Base-by-base conservation (phyloP, 2,113 vertebrate species). In the Orycteropus afer region DNA sequence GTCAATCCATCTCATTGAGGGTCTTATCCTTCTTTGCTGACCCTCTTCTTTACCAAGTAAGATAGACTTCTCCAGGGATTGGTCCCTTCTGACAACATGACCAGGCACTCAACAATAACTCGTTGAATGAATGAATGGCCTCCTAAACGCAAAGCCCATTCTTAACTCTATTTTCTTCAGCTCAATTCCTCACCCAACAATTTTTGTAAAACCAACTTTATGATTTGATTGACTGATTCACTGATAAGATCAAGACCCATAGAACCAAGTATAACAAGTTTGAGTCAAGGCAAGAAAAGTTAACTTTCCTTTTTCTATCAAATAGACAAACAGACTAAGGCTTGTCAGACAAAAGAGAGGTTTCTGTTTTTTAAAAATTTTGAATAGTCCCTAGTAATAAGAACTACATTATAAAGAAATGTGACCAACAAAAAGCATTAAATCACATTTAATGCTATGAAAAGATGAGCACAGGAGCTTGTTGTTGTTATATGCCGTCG, bases 401-500 rank as follows among this genome's bases (percentile, higher is more conserved):
- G 25, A 92, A 47, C 23, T 88, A 59, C 76, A 83, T 71, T 8
- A 67, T 77, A 95, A 73, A 88, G 61, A 59, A 86, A 87, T 40
- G n/a, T 80, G 80, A 94, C 45, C 86, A 55, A 69, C 49, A 82
- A 78, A 93, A 94, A 89, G 32, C 12, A 89, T 79, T 89, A n/a
- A n/a, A n/a, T n/a, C 53, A 78, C 40, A 63, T 51, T 63, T 92
- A 74, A 97, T 85, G 71, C 40, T 57, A 89, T 34, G 84, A 86
- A 94, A 91, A 32, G 59, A 65, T 55, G 57, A 17, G 17, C 3
- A 7, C 29, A 29, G 55, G 40, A n/a, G 27, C n/a, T n/a, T n/a
- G n/a, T n/a, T n/a, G n/a, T n/a, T n/a, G n/a, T n/a, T n/a, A n/a
- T n/a, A n/a, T n/a, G n/a, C n/a, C n/a, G n/a, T n/a, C n/a, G n/a